Conservation (phyloP, 2,113 vertebrate genomes). For the Hydrolagus affinis region DNA sequence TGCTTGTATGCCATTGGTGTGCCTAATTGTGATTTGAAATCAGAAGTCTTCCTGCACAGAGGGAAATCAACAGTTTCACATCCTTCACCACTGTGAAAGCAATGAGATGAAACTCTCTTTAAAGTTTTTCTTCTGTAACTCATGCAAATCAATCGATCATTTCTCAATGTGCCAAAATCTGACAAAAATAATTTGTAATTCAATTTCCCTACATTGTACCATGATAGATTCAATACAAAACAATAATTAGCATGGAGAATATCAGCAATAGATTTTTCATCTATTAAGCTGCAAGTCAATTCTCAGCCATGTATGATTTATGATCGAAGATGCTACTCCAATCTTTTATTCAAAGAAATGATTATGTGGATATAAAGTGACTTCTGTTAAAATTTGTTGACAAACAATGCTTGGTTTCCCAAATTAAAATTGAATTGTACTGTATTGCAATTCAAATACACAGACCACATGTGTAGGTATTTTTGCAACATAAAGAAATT, state of each 20-base stretch:
- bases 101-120: not conserved
- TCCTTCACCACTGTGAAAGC: not conserved
- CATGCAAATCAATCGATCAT: constrained; percentile 15
- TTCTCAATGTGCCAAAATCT: not conserved
- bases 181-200: constrained; percentile 6
- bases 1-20: no score
- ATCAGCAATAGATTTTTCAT: not conserved
- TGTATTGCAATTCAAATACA: not conserved
- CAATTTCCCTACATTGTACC: not conserved
- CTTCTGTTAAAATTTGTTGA: not conserved
- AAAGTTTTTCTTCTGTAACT: not conserved
- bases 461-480: not conserved
- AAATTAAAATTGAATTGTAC: no score
- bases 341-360: not conserved
- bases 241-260: not conserved
- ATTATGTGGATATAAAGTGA: not conserved
- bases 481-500: not conserved
- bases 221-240: not conserved
- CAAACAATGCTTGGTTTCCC: not conserved
- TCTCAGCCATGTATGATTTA: constrained; percentile 2
- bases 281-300: not conserved
- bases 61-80: not conserved
- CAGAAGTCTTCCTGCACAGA: no score
- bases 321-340: not conserved
- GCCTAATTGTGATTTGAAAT: no score